These are phyloP conservation scores for Therioaphis trifolii DNA, from an alignment of 2,888 invertebrate species.

Conservation along the genomic window DNA sequence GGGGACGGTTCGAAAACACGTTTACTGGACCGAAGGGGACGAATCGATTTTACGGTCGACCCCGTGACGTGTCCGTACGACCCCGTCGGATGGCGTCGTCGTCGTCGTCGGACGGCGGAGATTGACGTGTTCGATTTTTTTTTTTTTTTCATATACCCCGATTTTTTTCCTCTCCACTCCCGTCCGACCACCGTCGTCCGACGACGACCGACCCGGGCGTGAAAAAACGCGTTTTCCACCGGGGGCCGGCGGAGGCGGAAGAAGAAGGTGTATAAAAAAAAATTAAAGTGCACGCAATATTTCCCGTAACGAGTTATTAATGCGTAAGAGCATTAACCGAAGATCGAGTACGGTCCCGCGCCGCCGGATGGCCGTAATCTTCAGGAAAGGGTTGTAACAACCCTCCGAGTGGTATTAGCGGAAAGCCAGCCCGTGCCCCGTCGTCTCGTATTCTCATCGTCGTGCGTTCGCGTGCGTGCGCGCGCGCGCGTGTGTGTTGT, in stretches of 20 bases:
- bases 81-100: no score
- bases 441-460: slow-evolving; percentile 1
- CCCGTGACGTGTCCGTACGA: no score
- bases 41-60: no score
- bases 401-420: slow-evolving; percentile 12
- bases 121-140: not conserved
- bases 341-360: slow-evolving; percentile 56
- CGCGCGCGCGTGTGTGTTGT: no score
- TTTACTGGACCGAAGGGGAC: no score
- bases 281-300: slow-evolving; percentile 35
- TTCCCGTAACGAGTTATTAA: slow-evolving; percentile 62
- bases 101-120: not conserved
- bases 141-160: no score
- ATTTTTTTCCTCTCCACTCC: no score
- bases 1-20: no score
- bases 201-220: no score
- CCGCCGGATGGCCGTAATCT: slow-evolving; percentile 48
- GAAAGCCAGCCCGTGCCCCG: not conserved
- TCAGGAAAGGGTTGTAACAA: slow-evolving; percentile 49
- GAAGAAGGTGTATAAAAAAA: slow-evolving; percentile 19
- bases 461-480: no score
- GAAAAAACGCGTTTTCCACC: not conserved
- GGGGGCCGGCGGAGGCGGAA: not conserved
- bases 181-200: not conserved
- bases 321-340: slow-evolving; percentile 59